Evolutionary conservation across 2,113 vertebrate genomes (phyloP).

Genomic region (Butorides virescens): DNA sequence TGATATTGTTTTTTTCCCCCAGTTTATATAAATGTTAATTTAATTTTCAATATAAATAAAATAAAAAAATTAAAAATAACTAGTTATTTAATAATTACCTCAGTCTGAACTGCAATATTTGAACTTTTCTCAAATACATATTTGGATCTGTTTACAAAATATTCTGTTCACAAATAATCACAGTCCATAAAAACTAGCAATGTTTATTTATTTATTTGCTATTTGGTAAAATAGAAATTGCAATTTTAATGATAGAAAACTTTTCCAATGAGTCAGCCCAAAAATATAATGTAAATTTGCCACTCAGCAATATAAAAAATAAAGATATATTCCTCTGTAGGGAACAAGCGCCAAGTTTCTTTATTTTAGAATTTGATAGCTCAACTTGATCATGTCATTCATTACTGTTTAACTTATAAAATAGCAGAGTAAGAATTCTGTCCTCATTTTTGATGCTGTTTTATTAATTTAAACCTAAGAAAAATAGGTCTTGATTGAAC

Average conservation of each 20-base stretch:
- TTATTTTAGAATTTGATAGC: neutral
- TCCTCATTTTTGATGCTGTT: neutral
- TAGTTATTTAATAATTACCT: neutral
- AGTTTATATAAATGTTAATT: neutral
- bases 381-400: neutral
- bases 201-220: neutral
- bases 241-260: neutral
- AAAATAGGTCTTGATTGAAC: neutral
- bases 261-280: neutral
- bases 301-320: neutral
- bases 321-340: neutral
- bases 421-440: neutral
- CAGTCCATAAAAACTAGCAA: neutral
- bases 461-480: neutral
- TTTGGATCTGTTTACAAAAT: neutral
- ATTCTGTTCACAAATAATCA: neutral
- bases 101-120: neutral
- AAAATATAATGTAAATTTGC: neutral
- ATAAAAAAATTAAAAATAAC: neutral
- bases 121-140: neutral
- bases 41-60: neutral
- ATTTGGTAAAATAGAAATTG: neutral
- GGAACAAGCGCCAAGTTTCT: neutral
- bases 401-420: neutral
- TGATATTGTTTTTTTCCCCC: rapidly evolving